These are phyloP conservation scores for Centropus unirufus DNA, from an alignment of 2,113 vertebrate genomes.

Conservation along the genomic window DNA sequence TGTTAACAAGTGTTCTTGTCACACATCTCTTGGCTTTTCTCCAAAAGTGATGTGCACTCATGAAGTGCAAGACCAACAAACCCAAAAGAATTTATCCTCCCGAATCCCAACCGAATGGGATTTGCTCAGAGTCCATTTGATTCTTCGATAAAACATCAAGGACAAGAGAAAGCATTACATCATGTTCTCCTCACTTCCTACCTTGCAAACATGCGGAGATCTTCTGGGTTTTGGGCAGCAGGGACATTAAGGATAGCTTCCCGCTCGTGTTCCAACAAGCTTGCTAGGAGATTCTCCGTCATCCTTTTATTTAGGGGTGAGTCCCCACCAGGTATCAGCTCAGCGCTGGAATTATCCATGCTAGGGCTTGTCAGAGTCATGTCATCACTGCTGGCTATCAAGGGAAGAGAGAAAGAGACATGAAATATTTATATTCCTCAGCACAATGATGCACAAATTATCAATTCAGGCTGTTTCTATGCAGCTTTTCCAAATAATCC, in stretches of 20 bases:
- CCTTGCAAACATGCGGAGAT: conserved; percentile 97
- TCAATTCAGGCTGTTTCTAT: background rate
- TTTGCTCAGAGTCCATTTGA: background rate
- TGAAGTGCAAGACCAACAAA: background rate
- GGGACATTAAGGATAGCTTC: conserved; percentile 92
- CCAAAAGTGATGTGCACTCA: background rate
- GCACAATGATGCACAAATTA: background rate
- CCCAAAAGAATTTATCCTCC: background rate
- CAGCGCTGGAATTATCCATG: conserved; percentile 98
- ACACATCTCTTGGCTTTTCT: background rate
- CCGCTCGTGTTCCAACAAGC: conserved; percentile 90
- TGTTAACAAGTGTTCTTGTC: background rate
- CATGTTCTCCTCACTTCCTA: conserved; percentile 46
- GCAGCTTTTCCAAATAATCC: background rate
- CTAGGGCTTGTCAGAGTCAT: conserved; percentile 99
- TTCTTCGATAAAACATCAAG: background rate
- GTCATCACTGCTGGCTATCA: conserved; percentile 94
- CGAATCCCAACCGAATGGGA: background rate
- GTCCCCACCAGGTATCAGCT: conserved; percentile 91
- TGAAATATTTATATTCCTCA: background rate
- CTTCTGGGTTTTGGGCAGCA: conserved; percentile 93
- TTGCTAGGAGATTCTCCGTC: conserved; percentile 94
- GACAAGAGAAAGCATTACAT: background rate
- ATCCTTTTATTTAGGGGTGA: conserved; percentile 94
- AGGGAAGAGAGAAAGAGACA: background rate